Percentiles rank a stretch among this genome's conserved stretches.
These are phyloP conservation scores for Epinotia nisella DNA, from an alignment of 2,888 invertebrate species.

Conservation along the genomic window DNA sequence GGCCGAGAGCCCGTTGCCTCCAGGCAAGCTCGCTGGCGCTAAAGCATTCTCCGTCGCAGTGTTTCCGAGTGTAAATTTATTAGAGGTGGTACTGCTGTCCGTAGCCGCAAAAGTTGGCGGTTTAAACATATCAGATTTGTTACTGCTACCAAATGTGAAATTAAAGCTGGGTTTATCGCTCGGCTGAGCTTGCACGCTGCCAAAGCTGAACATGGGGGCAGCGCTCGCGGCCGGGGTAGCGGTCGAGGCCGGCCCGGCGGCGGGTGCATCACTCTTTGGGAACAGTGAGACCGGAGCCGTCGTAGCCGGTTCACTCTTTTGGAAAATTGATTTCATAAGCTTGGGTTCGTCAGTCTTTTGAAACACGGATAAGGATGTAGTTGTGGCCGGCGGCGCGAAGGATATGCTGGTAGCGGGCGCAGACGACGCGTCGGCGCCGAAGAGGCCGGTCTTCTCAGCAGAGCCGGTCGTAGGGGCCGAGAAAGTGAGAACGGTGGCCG, in stretches of 20 bases:
- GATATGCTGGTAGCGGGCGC: slow-evolving; percentile 47
- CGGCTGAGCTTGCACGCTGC: slow-evolving; percentile 49
- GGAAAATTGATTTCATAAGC: slow-evolving; percentile 45
- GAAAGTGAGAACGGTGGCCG: slow-evolving; percentile 54
- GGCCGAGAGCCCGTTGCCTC: slow-evolving; percentile 47
- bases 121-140: slow-evolving; percentile 56
- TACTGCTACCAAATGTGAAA: slow-evolving; percentile 62
- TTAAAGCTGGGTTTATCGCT: slow-evolving; percentile 65
- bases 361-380: slow-evolving; percentile 53
- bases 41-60: slow-evolving; percentile 35
- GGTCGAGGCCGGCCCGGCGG: neutral
- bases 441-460: slow-evolving; percentile 49
- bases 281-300: slow-evolving; percentile 21
- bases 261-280: slow-evolving; percentile 14
- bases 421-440: slow-evolving; percentile 49
- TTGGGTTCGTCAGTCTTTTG: slow-evolving; percentile 50
- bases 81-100: slow-evolving; percentile 46
- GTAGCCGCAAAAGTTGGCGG: slow-evolving; percentile 52
- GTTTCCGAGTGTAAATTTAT: slow-evolving; percentile 45
- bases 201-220: slow-evolving; percentile 66
- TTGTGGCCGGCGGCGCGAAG: slow-evolving; percentile 42
- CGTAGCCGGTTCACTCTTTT: slow-evolving; percentile 28
- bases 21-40: slow-evolving; percentile 45
- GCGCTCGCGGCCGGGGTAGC: slow-evolving; percentile 46
- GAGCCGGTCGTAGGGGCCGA: slow-evolving; percentile 46